Conservation (phyloP, 64 coral and sea anemone species). For the Montipora capricornis region DNA sequence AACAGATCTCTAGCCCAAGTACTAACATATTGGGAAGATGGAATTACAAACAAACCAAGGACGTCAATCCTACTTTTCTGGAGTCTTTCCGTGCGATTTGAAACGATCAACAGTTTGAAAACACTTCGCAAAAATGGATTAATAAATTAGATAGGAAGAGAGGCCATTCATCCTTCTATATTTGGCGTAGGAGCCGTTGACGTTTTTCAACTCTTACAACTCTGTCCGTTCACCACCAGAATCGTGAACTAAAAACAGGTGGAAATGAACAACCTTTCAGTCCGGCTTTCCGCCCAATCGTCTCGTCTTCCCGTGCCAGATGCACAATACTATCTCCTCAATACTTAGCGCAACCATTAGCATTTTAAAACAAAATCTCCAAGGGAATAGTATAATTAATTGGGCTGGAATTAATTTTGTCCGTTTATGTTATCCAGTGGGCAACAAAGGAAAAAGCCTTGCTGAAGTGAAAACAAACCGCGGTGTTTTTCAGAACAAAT, state of each 20-base stretch:
- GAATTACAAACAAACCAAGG: not conserved
- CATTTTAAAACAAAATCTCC: not conserved
- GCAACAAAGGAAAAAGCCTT: not conserved
- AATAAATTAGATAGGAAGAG: too few species aligned
- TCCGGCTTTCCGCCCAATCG: too few species aligned
- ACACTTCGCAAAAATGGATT: too few species aligned
- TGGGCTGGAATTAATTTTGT: not conserved
- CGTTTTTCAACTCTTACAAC: too few species aligned
- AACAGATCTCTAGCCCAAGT: too few species aligned
- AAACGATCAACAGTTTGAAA: too few species aligned
- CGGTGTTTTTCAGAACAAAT: not conserved
- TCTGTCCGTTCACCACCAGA: too few species aligned
- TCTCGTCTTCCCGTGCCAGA: not conserved
- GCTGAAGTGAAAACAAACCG: not conserved
- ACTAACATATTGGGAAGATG: too few species aligned
- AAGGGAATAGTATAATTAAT: not conserved
- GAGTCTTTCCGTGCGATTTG: not conserved
- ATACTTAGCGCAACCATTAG: not conserved
- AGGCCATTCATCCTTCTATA: too few species aligned
- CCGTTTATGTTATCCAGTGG: not conserved
- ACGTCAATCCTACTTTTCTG: not conserved
- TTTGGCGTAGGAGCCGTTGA: too few species aligned
- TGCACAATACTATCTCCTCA: not conserved
- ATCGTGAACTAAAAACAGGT: too few species aligned
- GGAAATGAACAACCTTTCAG: too few species aligned